Evolutionary conservation across 2,797 vertebrate species (phyloP).

Genomic region (Pseudomugil gertrudae): DNA sequence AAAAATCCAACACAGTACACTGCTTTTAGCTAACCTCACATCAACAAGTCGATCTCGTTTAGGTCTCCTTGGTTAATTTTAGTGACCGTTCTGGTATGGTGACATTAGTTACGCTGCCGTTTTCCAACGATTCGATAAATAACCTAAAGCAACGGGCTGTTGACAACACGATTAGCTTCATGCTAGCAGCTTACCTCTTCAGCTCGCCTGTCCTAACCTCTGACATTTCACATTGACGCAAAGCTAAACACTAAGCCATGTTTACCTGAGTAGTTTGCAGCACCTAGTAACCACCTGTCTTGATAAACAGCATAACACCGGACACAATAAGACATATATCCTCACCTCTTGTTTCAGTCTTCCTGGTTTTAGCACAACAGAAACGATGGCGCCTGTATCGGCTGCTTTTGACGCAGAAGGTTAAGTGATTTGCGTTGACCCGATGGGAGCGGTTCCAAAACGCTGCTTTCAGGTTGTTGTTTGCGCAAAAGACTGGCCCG

Average conservation of each 20-base stretch:
- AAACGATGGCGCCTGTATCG: slow-evolving; percentile 68
- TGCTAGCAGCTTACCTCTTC: slow-evolving; percentile 37
- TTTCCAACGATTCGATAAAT: slow-evolving; percentile 10
- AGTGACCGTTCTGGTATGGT: not conserved
- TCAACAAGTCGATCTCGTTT: not conserved
- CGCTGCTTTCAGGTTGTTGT: slow-evolving; percentile 14
- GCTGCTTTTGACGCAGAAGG: slow-evolving; percentile 65
- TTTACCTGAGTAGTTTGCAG: no score
- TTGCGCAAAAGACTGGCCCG: not conserved
- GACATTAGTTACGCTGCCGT: slow-evolving; percentile 9
- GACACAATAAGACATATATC: not conserved
- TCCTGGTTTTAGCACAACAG: slow-evolving; percentile 42
- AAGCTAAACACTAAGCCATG: not conserved
- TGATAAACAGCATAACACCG: not conserved
- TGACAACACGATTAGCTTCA: slow-evolving; percentile 21
- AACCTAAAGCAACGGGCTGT: not conserved
- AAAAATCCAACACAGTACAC: not conserved
- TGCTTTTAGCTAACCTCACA: not conserved
- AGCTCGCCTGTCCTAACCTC: not conserved
- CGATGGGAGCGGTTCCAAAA: slow-evolving; percentile 44
- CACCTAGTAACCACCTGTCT: not conserved
- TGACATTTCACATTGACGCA: not conserved
- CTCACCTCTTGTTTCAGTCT: slow-evolving; percentile 72
- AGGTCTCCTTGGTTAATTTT: not conserved
- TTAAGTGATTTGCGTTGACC: slow-evolving; percentile 66